These are phyloP conservation scores for Drosophila aldrichi DNA, from an alignment of 2,888 invertebrate genomes.

Conservation along the genomic window DNA sequence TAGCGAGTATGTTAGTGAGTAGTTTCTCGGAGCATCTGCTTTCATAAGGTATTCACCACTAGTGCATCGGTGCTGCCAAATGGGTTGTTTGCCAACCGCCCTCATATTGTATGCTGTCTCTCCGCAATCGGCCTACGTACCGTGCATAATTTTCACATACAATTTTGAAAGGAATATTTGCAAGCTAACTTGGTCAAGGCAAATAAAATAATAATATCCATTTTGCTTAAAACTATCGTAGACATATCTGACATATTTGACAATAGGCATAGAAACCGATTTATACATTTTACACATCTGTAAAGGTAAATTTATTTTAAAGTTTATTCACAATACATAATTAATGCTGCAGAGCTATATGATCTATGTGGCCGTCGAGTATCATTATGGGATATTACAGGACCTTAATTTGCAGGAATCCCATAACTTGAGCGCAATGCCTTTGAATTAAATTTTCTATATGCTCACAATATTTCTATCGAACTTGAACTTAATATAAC, in stretches of 20 bases:
- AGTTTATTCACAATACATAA: neutral
- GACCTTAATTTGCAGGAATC: no score
- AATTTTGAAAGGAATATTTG: neutral
- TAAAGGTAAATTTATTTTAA: neutral
- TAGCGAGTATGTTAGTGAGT: no score
- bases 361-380: no score
- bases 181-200: neutral
- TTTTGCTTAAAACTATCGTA: neutral
- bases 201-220: neutral
- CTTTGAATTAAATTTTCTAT: no score
- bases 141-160: neutral
- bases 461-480: no score
- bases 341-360: neutral
- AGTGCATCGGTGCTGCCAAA: conserved; percentile 22
- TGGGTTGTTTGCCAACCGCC: neutral
- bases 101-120: neutral
- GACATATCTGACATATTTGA: neutral
- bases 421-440: no score
- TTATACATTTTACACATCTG: no score
- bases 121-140: neutral
- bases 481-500: no score
- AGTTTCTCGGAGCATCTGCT: neutral
- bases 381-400: no score
- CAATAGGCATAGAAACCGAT: neutral
- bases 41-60: conserved; percentile 19